phyloP scores from a whole-genome alignment of 2,888 invertebrate species.

The Malthinus seriepunctatus region DNA sequence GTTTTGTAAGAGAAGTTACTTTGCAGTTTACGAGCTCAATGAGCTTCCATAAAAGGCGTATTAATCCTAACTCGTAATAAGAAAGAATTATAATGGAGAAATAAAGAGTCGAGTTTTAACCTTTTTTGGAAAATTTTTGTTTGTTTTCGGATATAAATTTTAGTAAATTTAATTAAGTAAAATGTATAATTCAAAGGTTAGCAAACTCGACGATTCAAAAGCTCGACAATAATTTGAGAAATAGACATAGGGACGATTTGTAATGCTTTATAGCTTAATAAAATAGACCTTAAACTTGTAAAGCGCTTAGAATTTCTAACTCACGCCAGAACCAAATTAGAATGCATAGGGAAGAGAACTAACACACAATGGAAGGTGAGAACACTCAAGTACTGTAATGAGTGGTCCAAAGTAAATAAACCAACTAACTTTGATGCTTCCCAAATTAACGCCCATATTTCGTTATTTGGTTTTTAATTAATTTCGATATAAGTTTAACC shows the following conservation, averaged over 20 bases:
- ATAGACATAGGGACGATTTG: slow-evolving; percentile 10
- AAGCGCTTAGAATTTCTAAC: slow-evolving; percentile 8
- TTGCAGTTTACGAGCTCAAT: neutral
- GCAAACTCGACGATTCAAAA: slow-evolving; percentile 1
- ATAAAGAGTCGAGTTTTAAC: too few species aligned
- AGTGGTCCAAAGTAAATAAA: slow-evolving; percentile 16
- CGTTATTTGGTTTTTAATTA: neutral
- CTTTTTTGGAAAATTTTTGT: neutral
- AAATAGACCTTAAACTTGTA: slow-evolving; percentile 11
- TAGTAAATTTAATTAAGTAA: neutral
- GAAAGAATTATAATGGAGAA: too few species aligned
- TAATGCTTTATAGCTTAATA: slow-evolving; percentile 12
- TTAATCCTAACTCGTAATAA: too few species aligned
- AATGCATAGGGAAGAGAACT: slow-evolving; percentile 10
- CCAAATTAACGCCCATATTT: slow-evolving; percentile 6
- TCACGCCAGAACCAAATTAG: slow-evolving; percentile 14
- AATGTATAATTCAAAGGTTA: neutral
- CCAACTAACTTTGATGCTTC: slow-evolving; percentile 11
- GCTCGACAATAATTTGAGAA: slow-evolving; percentile 5
- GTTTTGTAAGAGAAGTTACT: neutral
- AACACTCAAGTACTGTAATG: slow-evolving; percentile 12
- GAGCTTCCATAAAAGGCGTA: neutral
- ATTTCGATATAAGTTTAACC: neutral
- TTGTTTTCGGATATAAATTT: neutral
- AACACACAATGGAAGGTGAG: slow-evolving; percentile 15